Conservation (phyloP, 2,888 invertebrate species). For the Diaphora mendica region DNA sequence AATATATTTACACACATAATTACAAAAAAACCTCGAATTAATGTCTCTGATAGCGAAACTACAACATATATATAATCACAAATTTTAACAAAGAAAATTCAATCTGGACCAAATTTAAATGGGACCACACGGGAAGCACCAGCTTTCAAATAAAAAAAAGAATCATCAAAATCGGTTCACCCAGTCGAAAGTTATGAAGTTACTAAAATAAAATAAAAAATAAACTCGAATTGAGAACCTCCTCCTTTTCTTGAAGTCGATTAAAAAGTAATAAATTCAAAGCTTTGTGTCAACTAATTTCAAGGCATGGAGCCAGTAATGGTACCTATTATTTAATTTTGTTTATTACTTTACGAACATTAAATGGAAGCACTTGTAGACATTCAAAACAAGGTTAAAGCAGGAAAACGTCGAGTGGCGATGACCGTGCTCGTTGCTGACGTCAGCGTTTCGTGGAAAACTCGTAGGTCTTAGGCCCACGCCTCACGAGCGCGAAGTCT, state of each 20-base stretch:
- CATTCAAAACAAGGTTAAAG: slow-evolving; percentile 52
- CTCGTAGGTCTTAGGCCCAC: slow-evolving; percentile 59
- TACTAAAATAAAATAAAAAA: too few species aligned
- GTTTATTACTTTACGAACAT: slow-evolving; percentile 28
- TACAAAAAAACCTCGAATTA: background rate
- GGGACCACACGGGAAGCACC: too few species aligned
- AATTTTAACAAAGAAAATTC: too few species aligned
- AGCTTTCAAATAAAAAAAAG: too few species aligned
- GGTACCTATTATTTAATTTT: slow-evolving; percentile 9
- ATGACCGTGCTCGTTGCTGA: slow-evolving; percentile 70
- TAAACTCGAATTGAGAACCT: too few species aligned
- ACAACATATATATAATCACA: too few species aligned
- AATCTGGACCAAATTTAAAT: too few species aligned
- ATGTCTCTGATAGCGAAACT: background rate
- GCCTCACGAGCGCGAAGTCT: slow-evolving; percentile 42
- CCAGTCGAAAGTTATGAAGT: too few species aligned
- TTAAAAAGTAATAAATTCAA: background rate
- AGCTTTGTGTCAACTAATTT: background rate
- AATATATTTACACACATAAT: background rate
- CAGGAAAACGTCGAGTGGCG: slow-evolving; percentile 72
- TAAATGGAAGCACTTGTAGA: slow-evolving; percentile 23
- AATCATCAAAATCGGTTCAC: too few species aligned
- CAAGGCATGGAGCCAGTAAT: background rate
- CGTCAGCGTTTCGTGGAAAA: slow-evolving; percentile 81
- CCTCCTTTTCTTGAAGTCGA: too few species aligned